Evolutionary conservation across 2,888 invertebrate genomes (phyloP).

Genomic region (Bellardia pandia): DNA sequence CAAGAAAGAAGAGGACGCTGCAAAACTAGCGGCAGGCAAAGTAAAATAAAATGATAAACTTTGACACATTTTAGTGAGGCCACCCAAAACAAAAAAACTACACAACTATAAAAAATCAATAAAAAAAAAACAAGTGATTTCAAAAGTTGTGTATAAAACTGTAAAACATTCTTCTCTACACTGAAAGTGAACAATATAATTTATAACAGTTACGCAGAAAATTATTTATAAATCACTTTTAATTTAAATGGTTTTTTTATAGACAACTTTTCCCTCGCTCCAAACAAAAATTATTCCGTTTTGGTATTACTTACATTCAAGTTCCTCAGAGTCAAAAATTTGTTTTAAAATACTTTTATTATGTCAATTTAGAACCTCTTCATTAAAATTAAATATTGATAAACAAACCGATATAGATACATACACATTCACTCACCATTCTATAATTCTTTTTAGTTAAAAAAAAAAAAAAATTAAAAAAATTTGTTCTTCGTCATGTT

Average conservation of each 20-base stretch:
- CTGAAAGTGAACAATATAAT: constrained; percentile 19
- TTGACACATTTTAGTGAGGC: constrained; percentile 54
- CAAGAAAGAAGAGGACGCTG: constrained; percentile 87
- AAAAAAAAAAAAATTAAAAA: constrained; percentile 25
- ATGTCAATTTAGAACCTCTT: background rate
- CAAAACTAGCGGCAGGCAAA: constrained; percentile 74
- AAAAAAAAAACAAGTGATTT: constrained; percentile 45
- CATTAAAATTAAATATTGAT: constrained; percentile 21
- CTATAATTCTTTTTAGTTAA: no score
- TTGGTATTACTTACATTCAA: constrained; percentile 40
- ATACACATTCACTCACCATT: background rate
- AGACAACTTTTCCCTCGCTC: constrained; percentile 13
- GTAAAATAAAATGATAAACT: constrained; percentile 76
- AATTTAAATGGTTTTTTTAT: constrained; percentile 11
- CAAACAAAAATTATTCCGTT: constrained; percentile 26
- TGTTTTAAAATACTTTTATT: background rate
- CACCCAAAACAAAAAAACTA: constrained; percentile 23
- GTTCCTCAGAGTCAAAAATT: constrained; percentile 44
- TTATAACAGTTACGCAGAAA: constrained; percentile 2
- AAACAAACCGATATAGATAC: background rate
- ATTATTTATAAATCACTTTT: constrained; percentile 36
- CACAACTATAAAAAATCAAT: constrained; percentile 21
- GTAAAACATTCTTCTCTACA: constrained; percentile 63
- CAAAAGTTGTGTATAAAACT: constrained; percentile 50
- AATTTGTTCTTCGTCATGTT: background rate